These are phyloP conservation scores for Triplophysa yarkandensis DNA, from an alignment of 2,797 vertebrate genomes.

Conservation along the genomic window DNA sequence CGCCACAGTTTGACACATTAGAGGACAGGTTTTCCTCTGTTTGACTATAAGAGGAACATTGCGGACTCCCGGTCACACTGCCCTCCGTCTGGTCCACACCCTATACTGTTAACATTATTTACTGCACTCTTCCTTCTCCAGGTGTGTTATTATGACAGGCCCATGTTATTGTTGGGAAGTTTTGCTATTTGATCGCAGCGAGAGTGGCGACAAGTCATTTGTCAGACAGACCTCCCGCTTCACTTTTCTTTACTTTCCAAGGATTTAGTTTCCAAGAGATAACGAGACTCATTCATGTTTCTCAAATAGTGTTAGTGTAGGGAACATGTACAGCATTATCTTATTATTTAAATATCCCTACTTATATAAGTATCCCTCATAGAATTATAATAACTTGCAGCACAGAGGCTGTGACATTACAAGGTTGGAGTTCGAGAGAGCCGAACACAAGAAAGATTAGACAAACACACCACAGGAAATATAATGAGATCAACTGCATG, in stretches of 20 bases:
- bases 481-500: slow-evolving; percentile 42
- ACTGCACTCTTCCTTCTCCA: not conserved
- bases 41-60: slow-evolving; percentile 11
- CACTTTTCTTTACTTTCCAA: too few species aligned
- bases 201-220: slow-evolving; percentile 53
- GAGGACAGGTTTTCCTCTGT: slow-evolving; percentile 10
- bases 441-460: slow-evolving; percentile 30
- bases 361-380: too few species aligned
- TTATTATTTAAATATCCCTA: not conserved
- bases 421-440: slow-evolving; percentile 27
- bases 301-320: not conserved
- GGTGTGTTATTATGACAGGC: slow-evolving; percentile 46
- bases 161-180: slow-evolving; percentile 47
- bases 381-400: not conserved
- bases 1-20: slow-evolving; percentile 23
- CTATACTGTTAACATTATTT: slow-evolving; percentile 17
- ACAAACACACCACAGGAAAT: slow-evolving; percentile 28
- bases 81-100: slow-evolving; percentile 11
- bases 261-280: too few species aligned
- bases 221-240: slow-evolving; percentile 35
- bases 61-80: slow-evolving; percentile 10
- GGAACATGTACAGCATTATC: too few species aligned
- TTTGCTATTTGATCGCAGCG: slow-evolving; percentile 40
- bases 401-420: slow-evolving; percentile 21
- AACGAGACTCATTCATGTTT: too few species aligned